Percentiles rank a stretch among this genome's conserved stretches.
Conservation (phyloP, 1,140 invertebrate species). For the Leptinotarsa texana region DNA sequence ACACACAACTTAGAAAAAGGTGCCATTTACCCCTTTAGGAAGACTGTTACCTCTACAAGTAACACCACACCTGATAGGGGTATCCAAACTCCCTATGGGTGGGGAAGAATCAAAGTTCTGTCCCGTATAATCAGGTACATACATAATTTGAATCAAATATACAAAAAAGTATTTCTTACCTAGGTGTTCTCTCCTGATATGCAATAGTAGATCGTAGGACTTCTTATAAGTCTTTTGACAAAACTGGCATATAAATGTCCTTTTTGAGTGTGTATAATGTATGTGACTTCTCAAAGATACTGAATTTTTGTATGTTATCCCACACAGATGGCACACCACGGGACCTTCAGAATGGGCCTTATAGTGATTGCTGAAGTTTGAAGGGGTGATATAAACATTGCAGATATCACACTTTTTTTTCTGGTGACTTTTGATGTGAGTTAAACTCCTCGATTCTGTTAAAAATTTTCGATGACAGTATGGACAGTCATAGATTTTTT, state of each 20-base stretch:
- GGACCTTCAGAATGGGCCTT: slow-evolving; percentile 29
- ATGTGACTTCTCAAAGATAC: slow-evolving; percentile 40
- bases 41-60: too few relatives aligned
- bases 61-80: too few relatives aligned
- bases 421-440: slow-evolving; percentile 32
- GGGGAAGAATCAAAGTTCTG: too few relatives aligned
- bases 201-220: slow-evolving; percentile 32
- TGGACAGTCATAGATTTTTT: slow-evolving; percentile 16
- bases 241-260: slow-evolving; percentile 33
- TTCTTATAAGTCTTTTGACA: slow-evolving; percentile 36
- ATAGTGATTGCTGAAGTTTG: slow-evolving; percentile 33
- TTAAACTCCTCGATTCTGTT: slow-evolving; percentile 6
- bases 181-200: slow-evolving; percentile 39
- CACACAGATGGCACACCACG: slow-evolving; percentile 39
- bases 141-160: too few relatives aligned
- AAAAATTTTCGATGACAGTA: slow-evolving; percentile 29
- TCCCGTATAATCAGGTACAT: too few relatives aligned
- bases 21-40: too few relatives aligned
- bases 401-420: slow-evolving; percentile 35
- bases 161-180: slow-evolving; percentile 16
- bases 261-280: slow-evolving; percentile 33
- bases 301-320: slow-evolving; percentile 36
- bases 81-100: too few relatives aligned
- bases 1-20: too few relatives aligned
- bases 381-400: slow-evolving; percentile 23